A percentile compares a stretch with the other conserved stretches of the same genome.
Conservation (phyloP, 2,797 vertebrate genomes). For the Squalus acanthias region DNA sequence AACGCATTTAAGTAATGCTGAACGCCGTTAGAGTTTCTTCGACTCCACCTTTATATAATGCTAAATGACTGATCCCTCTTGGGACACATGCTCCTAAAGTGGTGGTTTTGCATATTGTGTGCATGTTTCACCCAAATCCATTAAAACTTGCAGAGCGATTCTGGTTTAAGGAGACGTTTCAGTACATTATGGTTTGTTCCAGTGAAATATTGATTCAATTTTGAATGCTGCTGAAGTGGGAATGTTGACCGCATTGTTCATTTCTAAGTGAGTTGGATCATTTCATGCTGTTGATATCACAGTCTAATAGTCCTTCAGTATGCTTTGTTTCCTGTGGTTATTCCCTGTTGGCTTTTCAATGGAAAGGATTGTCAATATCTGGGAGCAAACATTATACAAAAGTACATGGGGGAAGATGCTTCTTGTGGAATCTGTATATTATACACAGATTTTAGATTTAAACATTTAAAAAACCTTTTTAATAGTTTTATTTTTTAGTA, state of each 20-base stretch:
- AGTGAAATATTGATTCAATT: slow-evolving; percentile 29
- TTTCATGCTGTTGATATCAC: slow-evolving; percentile 18
- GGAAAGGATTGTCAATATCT: slow-evolving; percentile 17
- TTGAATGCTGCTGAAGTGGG: background rate
- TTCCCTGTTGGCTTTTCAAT: slow-evolving; percentile 7
- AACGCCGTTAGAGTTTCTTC: background rate
- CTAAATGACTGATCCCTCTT: background rate
- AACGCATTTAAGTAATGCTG: background rate
- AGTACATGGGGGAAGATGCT: background rate
- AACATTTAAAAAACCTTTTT: background rate
- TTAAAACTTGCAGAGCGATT: background rate
- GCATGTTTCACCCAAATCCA: background rate
- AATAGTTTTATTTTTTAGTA: background rate
- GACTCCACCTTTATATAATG: background rate
- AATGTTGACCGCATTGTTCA: slow-evolving; percentile 7
- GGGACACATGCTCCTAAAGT: background rate
- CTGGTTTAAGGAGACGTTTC: background rate
- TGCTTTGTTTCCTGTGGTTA: slow-evolving; percentile 7
- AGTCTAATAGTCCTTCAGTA: slow-evolving; percentile 5
- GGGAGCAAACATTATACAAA: background rate
- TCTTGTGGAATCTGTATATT: background rate
- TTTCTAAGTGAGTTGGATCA: slow-evolving; percentile 5
- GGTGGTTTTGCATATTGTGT: background rate
- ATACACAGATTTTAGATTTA: too few relatives aligned
- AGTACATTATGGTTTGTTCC: background rate